Base-by-base conservation (phyloP, 1,140 invertebrate genomes). In the Lutraria rhynchaena region DNA sequence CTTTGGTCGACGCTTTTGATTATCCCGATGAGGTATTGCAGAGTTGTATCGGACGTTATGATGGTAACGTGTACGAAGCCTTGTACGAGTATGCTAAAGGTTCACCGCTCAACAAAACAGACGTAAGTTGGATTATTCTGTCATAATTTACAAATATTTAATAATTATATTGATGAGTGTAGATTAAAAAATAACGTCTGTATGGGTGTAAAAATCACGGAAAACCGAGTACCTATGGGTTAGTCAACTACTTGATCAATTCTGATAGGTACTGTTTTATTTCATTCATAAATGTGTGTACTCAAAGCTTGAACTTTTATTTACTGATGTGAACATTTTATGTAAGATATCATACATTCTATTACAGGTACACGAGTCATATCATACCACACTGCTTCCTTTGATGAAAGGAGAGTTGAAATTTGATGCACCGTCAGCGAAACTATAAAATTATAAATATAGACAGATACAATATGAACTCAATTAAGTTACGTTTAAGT, bases 1-100 rank as follows among this genome's bases (percentile, higher is more conserved):
- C 95, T 7, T 93, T 99, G 11, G 97, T 98, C 0, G 98, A 99
- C 91, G 95, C 96, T 4, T 99, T 98, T 88, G 97, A 98, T 91
- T 94, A 97, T 55, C 93, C 95, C 35, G 98, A 99, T 90, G 94
- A 95, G 83, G 94, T 97, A 2, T 49, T 99, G 13, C 93, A 94
- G 24, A 98, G 97, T 15, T 95, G 96, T 0, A 91, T 99, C 1
- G 98, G 98, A 0, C 94, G 95, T 11, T 97, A 95, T 88, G 98
- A 99, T 92, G 98, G 98, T 1, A 95, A 96, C 82, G 97, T 98
- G 1, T 99, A 99, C 91, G 95, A 97, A 88, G 95, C 96, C 73
- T 93, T 99, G 11, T 97, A 96, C 87, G 94, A 96, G 60, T 97
- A 96, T 87, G 96, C 97, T 0, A 94, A 95, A 87, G 95, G 96